Conservation (phyloP, 1,140 invertebrate species). For the Formica exsecta region DNA sequence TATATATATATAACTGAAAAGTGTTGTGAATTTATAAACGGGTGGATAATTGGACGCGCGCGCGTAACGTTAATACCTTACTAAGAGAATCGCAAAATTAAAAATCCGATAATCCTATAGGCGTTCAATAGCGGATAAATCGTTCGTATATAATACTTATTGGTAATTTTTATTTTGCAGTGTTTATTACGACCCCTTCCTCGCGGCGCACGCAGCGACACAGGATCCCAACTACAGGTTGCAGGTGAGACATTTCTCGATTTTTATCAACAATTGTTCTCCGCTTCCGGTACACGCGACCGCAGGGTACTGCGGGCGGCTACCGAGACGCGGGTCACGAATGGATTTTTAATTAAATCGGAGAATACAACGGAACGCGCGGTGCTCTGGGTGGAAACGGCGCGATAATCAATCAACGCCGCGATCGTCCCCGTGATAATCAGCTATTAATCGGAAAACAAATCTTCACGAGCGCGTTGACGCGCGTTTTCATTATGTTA, state of each 20-base stretch:
- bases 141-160: neutral
- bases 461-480: constrained; percentile 52
- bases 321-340: constrained; percentile 10
- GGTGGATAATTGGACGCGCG: neutral
- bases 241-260: constrained; percentile 89
- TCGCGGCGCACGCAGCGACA: constrained; percentile 93
- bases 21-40: constrained; percentile 1
- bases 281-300: constrained; percentile 61
- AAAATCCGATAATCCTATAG: constrained; percentile 2
- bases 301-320: neutral
- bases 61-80: neutral
- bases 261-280: constrained; percentile 49
- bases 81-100: neutral
- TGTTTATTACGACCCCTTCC: constrained; percentile 98
- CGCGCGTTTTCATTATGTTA: constrained; percentile 51
- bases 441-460: constrained; percentile 68
- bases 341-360: constrained; percentile 74
- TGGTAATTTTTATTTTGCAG: constrained; percentile 87
- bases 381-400: constrained; percentile 10
- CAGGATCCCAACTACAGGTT: constrained; percentile 95
- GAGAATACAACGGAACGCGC: constrained; percentile 39
- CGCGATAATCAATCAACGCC: constrained; percentile 67
- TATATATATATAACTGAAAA: neutral
- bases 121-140: neutral
- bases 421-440: constrained; percentile 63